Percentiles rank a stretch among this genome's conserved stretches.
These are phyloP conservation scores for Hemithea aestivaria DNA, from an alignment of 2,888 invertebrate species.

Conservation along the genomic window DNA sequence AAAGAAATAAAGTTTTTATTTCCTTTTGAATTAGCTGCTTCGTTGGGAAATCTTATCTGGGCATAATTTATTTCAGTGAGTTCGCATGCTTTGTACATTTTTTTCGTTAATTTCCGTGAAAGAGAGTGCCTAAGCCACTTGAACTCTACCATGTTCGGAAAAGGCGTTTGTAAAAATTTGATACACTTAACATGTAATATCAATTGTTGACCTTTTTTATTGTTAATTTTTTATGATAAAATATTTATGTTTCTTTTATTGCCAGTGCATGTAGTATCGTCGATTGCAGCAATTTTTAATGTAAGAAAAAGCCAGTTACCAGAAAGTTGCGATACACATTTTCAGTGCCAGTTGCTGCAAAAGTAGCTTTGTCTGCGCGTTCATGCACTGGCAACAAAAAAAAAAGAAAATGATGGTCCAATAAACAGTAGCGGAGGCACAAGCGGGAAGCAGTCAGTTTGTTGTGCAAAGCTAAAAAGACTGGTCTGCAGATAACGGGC, in stretches of 20 bases:
- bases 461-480: constrained; percentile 66
- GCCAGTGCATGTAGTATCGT: too few relatives aligned
- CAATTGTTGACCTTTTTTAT: too few relatives aligned
- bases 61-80: constrained; percentile 27
- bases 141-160: constrained; percentile 1
- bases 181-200: not conserved
- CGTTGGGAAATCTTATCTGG: constrained; percentile 28
- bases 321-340: too few relatives aligned
- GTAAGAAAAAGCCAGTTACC: too few relatives aligned
- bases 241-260: too few relatives aligned
- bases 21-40: constrained; percentile 52
- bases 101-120: constrained; percentile 15
- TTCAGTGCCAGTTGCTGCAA: too few relatives aligned
- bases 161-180: not conserved
- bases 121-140: constrained; percentile 8
- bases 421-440: constrained; percentile 45
- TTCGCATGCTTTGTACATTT: constrained; percentile 23
- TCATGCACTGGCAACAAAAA: too few relatives aligned
- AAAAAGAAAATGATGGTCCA: constrained; percentile 33
- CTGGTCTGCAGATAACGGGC: constrained; percentile 68
- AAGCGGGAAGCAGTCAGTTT: constrained; percentile 45
- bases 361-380: too few relatives aligned
- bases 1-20: constrained; percentile 71
- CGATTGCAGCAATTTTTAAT: too few relatives aligned
- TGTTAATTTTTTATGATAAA: too few relatives aligned